These are phyloP conservation scores for Steatornis caripensis DNA, from an alignment of 2,113 vertebrate genomes.

Conservation along the genomic window DNA sequence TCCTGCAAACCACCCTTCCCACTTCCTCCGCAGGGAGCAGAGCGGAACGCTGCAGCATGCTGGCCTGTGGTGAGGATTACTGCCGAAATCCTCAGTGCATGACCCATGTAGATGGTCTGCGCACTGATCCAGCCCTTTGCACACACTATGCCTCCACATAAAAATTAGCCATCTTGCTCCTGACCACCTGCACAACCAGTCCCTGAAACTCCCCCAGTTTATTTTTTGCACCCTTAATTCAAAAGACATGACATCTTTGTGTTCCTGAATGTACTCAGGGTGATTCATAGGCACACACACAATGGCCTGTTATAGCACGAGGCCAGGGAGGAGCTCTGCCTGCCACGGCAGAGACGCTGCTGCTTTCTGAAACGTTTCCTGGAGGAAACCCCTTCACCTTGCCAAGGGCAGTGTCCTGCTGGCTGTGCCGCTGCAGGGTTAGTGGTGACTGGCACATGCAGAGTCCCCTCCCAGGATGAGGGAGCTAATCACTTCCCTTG, in stretches of 20 bases:
- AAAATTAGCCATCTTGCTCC: not conserved
- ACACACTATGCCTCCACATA: not conserved
- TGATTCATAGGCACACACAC: constrained; percentile 8
- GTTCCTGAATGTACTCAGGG: not conserved
- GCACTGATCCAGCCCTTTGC: not conserved
- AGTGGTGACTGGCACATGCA: not conserved
- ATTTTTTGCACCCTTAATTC: not conserved
- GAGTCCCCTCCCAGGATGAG: not conserved
- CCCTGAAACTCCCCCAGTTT: not conserved
- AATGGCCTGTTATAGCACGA: not conserved
- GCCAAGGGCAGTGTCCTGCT: not conserved
- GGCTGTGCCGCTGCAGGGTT: not conserved
- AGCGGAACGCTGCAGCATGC: not conserved
- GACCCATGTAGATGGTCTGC: not conserved
- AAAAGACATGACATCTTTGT: not conserved
- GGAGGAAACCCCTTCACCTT: constrained; percentile 17
- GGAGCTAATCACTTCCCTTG: not conserved
- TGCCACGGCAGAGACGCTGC: constrained; percentile 10
- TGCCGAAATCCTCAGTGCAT: not conserved
- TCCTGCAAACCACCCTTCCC: constrained; percentile 1
- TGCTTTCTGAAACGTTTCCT: constrained; percentile 5
- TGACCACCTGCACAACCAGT: not conserved
- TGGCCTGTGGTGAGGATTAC: not conserved
- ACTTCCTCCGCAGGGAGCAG: not conserved
- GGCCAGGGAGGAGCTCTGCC: constrained; percentile 29